Evolutionary conservation across 2,113 vertebrate genomes (phyloP), one percentile per base, ranked within the genome.

Genomic region (Parotia lawesii): DNA sequence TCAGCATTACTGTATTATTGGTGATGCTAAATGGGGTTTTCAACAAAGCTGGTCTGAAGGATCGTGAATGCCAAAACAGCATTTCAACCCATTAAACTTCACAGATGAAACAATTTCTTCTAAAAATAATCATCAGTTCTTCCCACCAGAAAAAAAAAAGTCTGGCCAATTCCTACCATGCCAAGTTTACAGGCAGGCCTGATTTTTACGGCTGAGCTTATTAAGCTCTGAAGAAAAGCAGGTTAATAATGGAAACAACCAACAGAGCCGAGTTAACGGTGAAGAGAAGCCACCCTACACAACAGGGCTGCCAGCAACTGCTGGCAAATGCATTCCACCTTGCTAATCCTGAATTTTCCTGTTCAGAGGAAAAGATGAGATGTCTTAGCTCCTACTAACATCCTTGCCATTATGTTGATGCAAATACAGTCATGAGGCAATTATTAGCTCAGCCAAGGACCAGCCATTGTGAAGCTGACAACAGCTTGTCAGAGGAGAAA

Each of bases 61-160:
- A 93, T 45, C 3, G 11, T 31, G 73, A 94, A 60, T 93, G 93
- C 82, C 94, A 96, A 79, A 94, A 84, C 64, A 92, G 80, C 94
- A 95, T 96, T 89, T 94, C 91, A 91, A 94, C 47, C 85, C 89
- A 90, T 87, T 91, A 89, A 89, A 94, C 81, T 58, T 73, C 62
- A 57, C 62, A 96, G 85, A 90, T 15, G 24, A 92, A 88, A 85
- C 76, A 79, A 54, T 67, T 93, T 82, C 90, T 93, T 87, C 93
- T 95, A 93, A 94, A 97, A 94, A 96, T 97, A 96, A 93, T 76
- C 77, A 85, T 60, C 77, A n/a, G 61, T 35, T 69, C 91, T 94
- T 92, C 85, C 73, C 91, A 94, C 91, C 74, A 95, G 87, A 65
- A 78, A 85, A 96, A 96, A 92, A 51, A 81, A 81, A 89, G 72